Base-by-base conservation (phyloP, 2,113 vertebrate genomes). In the Amazona vittata region DNA sequence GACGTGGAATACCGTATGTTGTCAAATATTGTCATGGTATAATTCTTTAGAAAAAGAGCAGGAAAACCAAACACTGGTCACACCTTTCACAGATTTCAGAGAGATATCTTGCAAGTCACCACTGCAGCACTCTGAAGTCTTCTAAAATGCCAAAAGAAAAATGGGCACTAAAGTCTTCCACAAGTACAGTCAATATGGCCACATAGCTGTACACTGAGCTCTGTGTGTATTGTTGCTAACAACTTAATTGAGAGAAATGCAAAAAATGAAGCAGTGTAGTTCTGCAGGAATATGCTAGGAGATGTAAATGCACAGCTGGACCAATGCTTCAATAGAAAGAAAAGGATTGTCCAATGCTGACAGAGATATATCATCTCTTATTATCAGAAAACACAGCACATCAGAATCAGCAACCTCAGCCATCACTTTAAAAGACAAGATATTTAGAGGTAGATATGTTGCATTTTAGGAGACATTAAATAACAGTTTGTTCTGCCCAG, bases 151-250 rank as follows among this genome's bases (percentile, higher is more conserved):
- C 31, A n/a, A 18, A 81, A 62, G 17, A 50, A 77, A 84, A 86
- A 39, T 6, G 21, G 29, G 37, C n/a, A 21, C 28, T 69, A 0
- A 71, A 77, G 11, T 44, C 44, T 86, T 83, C 15, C 53, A 77
- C 28, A 46, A 53, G 8, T 7, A 12, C 8, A 63, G 60, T 44
- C 37, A 33, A 25, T n/a, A 46, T 9, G 4, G 37, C 21, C 52
- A 67, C 2, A 11, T 17, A 37, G 21, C 29, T 63, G 28, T 26
- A 76, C 19, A 53, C 22, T 47, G 35, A 81, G 17, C 17, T 55
- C 11, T 1, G 0, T 20, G 19, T 53, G 16, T 22, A 15, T 5
- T 70, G 31, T 17, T 59, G 15, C 19, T 59, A 75, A 52, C 24
- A 25, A 59, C 17, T 73, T 68, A 39, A 18, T 43, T 74, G 37